Evolutionary conservation across 2,888 invertebrate genomes (phyloP).

Genomic region (Campoplex capitator): DNA sequence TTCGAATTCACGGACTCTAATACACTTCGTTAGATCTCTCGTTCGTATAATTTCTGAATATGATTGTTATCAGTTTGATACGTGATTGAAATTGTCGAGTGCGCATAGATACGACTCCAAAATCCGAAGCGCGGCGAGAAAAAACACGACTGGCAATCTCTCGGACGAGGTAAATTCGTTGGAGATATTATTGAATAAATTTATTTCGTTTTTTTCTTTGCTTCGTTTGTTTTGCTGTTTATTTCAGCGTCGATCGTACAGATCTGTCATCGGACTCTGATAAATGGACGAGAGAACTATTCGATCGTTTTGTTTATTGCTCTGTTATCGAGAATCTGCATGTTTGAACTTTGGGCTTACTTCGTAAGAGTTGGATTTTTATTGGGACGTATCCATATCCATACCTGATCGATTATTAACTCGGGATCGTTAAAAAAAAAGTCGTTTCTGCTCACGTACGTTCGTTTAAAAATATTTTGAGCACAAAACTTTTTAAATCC

Average conservation of each 20-base stretch:
- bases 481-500: too few species aligned
- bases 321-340: background rate
- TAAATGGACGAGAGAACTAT: background rate
- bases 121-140: constrained; percentile 57
- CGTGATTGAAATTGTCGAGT: constrained; percentile 54
- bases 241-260: background rate
- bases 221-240: background rate
- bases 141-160: constrained; percentile 52
- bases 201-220: background rate
- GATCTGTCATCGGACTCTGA: background rate
- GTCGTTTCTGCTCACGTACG: background rate
- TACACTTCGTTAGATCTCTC: background rate
- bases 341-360: background rate
- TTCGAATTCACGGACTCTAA: background rate
- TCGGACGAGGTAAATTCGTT: constrained; percentile 60
- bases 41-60: constrained; percentile 16
- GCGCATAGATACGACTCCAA: constrained; percentile 15
- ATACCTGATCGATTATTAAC: background rate
- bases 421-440: background rate
- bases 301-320: background rate
- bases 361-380: background rate
- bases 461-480: background rate
- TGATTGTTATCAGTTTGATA: constrained; percentile 19
- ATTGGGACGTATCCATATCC: background rate
- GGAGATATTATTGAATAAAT: background rate